Percentiles rank a stretch among this genome's conserved stretches.
Conservation (phyloP, 92 coral and sea anemone species). For the Phymanthus crucifer region DNA sequence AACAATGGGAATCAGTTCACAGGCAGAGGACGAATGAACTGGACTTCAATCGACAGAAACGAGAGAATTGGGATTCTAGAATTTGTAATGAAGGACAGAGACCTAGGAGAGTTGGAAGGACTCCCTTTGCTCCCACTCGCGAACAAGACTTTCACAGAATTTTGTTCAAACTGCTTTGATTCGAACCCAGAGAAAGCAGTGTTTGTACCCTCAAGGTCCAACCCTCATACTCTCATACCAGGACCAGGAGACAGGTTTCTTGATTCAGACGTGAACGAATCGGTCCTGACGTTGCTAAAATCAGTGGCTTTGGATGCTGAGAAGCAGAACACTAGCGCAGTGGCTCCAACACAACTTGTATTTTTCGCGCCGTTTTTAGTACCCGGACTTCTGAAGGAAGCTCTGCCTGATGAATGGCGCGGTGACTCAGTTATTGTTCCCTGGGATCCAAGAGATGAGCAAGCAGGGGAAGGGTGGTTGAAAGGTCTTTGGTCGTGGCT, state of each 20-base stretch:
- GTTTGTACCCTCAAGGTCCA: conserved; percentile 61
- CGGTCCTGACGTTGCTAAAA: conserved; percentile 55
- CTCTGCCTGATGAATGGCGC: conserved; percentile 80
- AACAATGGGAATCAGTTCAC: not conserved
- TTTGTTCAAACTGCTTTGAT: conserved; percentile 51
- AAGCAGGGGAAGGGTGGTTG: conserved; percentile 81
- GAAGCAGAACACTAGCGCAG: conserved; percentile 23
- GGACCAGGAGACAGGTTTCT: conserved; percentile 67
- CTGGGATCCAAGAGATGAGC: conserved; percentile 65
- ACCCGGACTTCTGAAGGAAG: conserved; percentile 65
- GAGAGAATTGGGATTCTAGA: conserved; percentile 72
- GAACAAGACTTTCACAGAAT: conserved; percentile 61
- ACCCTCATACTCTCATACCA: conserved; percentile 72
- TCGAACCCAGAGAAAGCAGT: conserved; percentile 55
- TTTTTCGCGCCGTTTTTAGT: conserved; percentile 65
- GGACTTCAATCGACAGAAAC: conserved; percentile 54
- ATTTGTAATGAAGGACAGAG: conserved; percentile 75
- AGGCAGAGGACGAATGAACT: conserved; percentile 10
- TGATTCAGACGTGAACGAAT: conserved; percentile 57
- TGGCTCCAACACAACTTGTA: conserved; percentile 75
- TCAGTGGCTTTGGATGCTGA: conserved; percentile 57
- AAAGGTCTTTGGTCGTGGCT: conserved; percentile 90
- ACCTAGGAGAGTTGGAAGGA: conserved; percentile 60
- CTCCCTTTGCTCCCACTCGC: conserved; percentile 92
- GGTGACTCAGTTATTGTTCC: conserved; percentile 59